Evolutionary conservation across 2,113 vertebrate genomes (phyloP).

Genomic region (Bos indicus): DNA sequence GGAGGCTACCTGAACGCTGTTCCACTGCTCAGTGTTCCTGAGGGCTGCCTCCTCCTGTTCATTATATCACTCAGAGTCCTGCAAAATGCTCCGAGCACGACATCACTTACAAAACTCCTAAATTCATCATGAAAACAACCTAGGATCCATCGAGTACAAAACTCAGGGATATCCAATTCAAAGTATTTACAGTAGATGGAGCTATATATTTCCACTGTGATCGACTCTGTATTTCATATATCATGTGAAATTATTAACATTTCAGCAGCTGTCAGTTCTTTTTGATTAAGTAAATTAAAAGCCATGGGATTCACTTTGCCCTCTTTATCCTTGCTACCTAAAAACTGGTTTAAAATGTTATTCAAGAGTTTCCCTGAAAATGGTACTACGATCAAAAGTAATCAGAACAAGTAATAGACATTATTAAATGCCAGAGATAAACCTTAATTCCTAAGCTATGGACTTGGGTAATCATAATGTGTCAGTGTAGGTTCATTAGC

Average conservation of each 20-base stretch:
- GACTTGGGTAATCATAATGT: neutral
- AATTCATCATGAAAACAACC: neutral
- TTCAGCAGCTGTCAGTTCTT: neutral
- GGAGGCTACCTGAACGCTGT: neutral
- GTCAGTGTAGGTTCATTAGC: neutral
- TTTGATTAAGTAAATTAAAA: neutral
- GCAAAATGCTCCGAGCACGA: neutral
- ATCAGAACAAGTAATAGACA: neutral
- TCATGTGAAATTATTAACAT: neutral
- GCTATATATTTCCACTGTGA: constrained; percentile 70
- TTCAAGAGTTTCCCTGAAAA: neutral
- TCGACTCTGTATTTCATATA: neutral
- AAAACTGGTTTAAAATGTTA: neutral
- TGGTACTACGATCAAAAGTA: neutral
- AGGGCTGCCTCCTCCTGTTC: neutral
- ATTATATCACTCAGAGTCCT: neutral
- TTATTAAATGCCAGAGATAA: neutral
- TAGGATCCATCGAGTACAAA: neutral
- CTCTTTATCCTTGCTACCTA: neutral
- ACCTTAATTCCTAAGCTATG: neutral
- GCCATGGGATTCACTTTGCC: neutral
- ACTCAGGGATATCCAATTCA: constrained; percentile 44
- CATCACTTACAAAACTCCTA: neutral
- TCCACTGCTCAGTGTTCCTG: neutral
- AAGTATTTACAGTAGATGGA: constrained; percentile 76